These are phyloP conservation scores for Eupithecia abbreviata DNA, from an alignment of 2,888 invertebrate genomes.

Conservation along the genomic window DNA sequence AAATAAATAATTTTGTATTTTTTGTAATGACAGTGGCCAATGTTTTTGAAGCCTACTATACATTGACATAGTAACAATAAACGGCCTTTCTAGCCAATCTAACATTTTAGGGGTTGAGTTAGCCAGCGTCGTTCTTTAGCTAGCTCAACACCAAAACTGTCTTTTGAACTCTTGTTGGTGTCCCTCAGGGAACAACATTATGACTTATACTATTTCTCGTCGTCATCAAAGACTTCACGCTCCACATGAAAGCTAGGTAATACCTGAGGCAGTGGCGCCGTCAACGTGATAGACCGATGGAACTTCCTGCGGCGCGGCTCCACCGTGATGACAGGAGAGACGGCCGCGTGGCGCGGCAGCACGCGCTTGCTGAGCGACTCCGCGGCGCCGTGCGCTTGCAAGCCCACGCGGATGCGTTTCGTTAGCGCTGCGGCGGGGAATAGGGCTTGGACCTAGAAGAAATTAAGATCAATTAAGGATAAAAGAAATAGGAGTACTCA, in stretches of 20 bases:
- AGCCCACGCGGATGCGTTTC: slow-evolving; percentile 99
- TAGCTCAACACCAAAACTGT: too few species aligned
- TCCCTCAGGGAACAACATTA: neutral
- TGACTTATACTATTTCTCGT: neutral
- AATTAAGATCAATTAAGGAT: neutral
- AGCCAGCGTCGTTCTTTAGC: too few species aligned
- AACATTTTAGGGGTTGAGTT: too few species aligned
- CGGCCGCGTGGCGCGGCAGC: slow-evolving; percentile 97
- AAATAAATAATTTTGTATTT: too few species aligned
- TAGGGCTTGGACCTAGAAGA: slow-evolving; percentile 85
- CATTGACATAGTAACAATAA: too few species aligned
- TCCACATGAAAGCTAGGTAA: neutral
- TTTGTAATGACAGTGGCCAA: neutral
- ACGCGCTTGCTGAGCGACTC: slow-evolving; percentile 93
- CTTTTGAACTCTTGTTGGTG: neutral
- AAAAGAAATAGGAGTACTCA: neutral
- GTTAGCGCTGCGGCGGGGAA: slow-evolving; percentile 98
- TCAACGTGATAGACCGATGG: slow-evolving; percentile 98
- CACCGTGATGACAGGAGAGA: slow-evolving; percentile 98
- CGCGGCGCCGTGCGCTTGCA: slow-evolving; percentile 97
- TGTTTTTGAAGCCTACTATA: neutral
- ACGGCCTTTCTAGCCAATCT: too few species aligned
- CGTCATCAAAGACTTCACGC: neutral
- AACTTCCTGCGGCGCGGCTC: slow-evolving; percentile 99
- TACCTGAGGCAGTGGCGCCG: slow-evolving; percentile 91